A percentile compares a stretch with the other conserved stretches of the same genome.
Conservation (phyloP, 2,113 vertebrate genomes). For the Anhinga rufa region DNA sequence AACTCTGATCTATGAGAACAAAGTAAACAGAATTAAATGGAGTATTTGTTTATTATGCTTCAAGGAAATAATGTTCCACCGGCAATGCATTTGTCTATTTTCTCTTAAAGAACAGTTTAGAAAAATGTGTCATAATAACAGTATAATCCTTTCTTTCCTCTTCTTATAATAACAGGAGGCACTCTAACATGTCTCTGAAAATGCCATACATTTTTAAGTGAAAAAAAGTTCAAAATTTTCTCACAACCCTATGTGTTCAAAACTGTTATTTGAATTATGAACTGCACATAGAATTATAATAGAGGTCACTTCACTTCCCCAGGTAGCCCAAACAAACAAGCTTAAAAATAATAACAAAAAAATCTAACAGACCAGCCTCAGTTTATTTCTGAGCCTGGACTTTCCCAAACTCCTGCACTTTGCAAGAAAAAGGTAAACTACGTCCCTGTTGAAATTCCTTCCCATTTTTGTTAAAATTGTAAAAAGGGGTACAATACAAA, state of each 20-base stretch:
- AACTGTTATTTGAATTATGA: constrained; percentile 12
- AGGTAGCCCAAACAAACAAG: constrained; percentile 1
- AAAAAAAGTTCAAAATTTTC: constrained; percentile 59
- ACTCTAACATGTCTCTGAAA: constrained; percentile 9
- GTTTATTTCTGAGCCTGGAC: not conserved
- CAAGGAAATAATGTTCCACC: not conserved
- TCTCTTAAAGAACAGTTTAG: not conserved
- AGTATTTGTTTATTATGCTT: constrained; percentile 44
- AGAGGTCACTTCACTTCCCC: constrained; percentile 26
- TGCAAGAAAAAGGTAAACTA: not conserved
- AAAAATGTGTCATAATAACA: not conserved
- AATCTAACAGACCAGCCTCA: not conserved
- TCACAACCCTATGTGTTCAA: constrained; percentile 39
- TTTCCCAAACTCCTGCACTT: not conserved
- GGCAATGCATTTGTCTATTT: not conserved
- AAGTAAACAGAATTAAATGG: constrained; percentile 17
- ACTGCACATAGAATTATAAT: not conserved
- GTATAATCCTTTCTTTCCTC: constrained; percentile 4
- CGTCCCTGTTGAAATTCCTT: not conserved
- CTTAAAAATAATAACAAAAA: not conserved
- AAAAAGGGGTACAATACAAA: not conserved
- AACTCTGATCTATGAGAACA: constrained; percentile 5
- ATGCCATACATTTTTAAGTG: constrained; percentile 35
- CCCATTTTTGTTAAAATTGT: not conserved
- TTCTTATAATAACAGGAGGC: not conserved